These are phyloP conservation scores for Heliconius erato DNA, from an alignment of 2,888 invertebrate species.

Conservation along the genomic window DNA sequence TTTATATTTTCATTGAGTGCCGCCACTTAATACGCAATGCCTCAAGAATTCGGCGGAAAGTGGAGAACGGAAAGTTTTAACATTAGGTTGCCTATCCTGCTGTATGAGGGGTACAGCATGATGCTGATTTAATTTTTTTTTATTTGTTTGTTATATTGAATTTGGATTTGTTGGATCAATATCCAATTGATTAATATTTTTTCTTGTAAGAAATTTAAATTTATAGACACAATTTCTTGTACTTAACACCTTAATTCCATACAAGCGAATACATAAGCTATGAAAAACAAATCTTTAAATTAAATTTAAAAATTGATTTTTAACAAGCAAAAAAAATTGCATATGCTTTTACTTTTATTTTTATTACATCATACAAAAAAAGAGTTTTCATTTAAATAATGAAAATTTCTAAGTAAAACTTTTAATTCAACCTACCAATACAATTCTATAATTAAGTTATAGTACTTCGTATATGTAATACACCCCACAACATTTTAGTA, in stretches of 20 bases:
- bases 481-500: conserved; percentile 6
- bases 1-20: no score
- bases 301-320: neutral
- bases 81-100: no score
- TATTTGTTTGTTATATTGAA: neutral
- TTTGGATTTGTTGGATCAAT: neutral
- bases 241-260: no score
- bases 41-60: no score
- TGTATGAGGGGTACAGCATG: no score
- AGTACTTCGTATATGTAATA: neutral
- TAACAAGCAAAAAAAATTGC: neutral
- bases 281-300: neutral
- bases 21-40: no score
- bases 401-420: neutral
- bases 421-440: neutral
- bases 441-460: conserved; percentile 1
- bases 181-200: neutral
- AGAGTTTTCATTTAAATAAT: neutral
- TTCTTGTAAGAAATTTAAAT: no score
- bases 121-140: no score
- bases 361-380: neutral
- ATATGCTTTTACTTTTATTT: no score
- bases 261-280: no score
- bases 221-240: no score
- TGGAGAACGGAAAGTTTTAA: no score